phyloP scores from a whole-genome alignment of 2,113 vertebrate species.

The Mionectes macconnelli region DNA sequence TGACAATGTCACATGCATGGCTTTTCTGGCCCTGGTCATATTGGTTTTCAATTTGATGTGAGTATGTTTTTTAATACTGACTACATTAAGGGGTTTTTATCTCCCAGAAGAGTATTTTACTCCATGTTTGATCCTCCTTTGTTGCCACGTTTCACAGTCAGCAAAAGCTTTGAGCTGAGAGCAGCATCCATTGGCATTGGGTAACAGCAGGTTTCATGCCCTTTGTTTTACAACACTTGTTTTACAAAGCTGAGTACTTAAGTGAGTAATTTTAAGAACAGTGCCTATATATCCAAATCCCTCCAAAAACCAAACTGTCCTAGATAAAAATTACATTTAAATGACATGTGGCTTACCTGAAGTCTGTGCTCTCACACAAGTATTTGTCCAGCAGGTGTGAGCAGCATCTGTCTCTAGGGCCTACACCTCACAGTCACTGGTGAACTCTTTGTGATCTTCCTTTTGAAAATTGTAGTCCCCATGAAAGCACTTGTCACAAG shows the following conservation, averaged over 20 bases:
- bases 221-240: not conserved
- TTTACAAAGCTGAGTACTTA: not conserved
- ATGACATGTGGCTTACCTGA: not conserved
- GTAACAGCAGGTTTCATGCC: not conserved
- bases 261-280: not conserved
- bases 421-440: not conserved
- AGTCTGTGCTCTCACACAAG: not conserved
- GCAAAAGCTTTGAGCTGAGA: not conserved
- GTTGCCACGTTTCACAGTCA: not conserved
- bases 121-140: constrained; percentile 1
- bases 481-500: not conserved
- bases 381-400: not conserved
- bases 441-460: not conserved
- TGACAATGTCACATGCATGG: not conserved
- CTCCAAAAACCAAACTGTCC: not conserved
- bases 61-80: not conserved
- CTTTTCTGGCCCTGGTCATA: not conserved
- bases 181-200: not conserved
- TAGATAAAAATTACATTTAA: not conserved
- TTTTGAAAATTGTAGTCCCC: not conserved
- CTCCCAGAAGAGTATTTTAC: not conserved
- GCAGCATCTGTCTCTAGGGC: not conserved
- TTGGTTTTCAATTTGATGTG: not conserved
- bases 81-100: not conserved
- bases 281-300: not conserved